These are phyloP conservation scores for Paratilapia polleni DNA, from an alignment of 2,113 vertebrate genomes.

Conservation along the genomic window DNA sequence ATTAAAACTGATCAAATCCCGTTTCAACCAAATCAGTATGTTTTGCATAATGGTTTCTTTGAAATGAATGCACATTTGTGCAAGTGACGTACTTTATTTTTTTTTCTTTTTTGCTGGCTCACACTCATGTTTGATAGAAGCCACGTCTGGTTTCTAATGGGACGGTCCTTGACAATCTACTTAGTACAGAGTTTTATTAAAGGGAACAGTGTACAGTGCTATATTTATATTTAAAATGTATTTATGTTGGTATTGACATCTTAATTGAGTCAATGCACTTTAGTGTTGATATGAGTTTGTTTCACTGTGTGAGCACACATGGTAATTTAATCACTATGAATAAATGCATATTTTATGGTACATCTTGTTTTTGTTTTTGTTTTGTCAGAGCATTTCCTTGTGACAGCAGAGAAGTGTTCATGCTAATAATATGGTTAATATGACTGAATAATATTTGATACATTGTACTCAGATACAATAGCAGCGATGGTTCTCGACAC, in stretches of 20 bases:
- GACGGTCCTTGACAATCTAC: slow-evolving; percentile 49
- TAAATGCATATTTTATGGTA: slow-evolving; percentile 80
- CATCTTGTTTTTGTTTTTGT: not conserved
- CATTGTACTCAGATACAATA: not conserved
- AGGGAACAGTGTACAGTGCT: slow-evolving; percentile 57
- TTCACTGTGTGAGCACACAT: slow-evolving; percentile 43
- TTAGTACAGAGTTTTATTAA: slow-evolving; percentile 8
- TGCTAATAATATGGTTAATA: not conserved
- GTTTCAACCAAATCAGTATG: slow-evolving; percentile 31
- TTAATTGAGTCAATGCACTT: slow-evolving; percentile 1
- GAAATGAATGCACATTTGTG: not conserved
- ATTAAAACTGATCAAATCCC: not conserved
- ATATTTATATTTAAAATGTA: slow-evolving; percentile 63
- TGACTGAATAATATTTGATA: not conserved
- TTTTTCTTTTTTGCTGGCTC: not conserved
- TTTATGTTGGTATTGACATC: slow-evolving; percentile 53
- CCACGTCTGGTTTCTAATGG: not conserved
- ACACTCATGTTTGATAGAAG: not conserved
- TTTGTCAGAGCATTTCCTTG: not conserved
- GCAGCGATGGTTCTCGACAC: not conserved
- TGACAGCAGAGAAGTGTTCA: not conserved
- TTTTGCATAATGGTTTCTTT: not conserved
- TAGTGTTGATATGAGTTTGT: slow-evolving; percentile 40
- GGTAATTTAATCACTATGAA: slow-evolving; percentile 68
- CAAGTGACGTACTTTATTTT: not conserved